A percentile compares a stretch with the other conserved stretches of the same genome.
phyloP scores from a whole-genome alignment of 2,797 vertebrate species.

The Lagodon rhomboides region DNA sequence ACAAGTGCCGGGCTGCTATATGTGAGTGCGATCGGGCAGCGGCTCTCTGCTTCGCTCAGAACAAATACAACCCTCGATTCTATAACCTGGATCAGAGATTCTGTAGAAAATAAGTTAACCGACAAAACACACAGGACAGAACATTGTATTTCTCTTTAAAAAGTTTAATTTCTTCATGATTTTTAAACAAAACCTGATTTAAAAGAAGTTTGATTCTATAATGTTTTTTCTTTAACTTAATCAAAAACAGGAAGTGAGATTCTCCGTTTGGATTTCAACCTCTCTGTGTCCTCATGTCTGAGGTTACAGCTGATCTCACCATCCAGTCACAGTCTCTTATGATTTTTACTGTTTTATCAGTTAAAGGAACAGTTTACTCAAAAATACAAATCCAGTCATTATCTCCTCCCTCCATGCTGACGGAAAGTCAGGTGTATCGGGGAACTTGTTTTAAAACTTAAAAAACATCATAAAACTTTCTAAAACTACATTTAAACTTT shows the following conservation, averaged over 20 bases:
- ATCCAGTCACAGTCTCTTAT: background rate
- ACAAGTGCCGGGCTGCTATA: constrained; percentile 74
- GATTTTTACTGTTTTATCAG: too few species aligned
- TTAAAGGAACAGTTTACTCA: too few species aligned
- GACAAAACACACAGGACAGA: background rate
- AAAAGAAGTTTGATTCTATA: background rate
- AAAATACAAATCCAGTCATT: too few species aligned
- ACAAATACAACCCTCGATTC: constrained; percentile 73
- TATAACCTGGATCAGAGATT: constrained; percentile 70
- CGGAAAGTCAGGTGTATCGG: too few species aligned
- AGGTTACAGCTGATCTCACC: background rate
- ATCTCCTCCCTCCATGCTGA: too few species aligned
- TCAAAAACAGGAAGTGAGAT: constrained; percentile 10
- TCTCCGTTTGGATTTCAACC: background rate
- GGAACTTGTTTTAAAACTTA: too few species aligned
- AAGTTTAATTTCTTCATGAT: constrained; percentile 26
- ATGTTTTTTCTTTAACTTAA: constrained; percentile 8
- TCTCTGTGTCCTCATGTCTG: background rate
- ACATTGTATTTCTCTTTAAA: accelerated
- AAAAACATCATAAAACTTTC: too few species aligned
- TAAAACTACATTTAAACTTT: too few species aligned
- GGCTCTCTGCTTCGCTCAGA: constrained; percentile 78
- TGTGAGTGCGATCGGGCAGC: constrained; percentile 83
- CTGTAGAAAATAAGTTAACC: constrained; percentile 58
- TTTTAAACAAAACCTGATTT: background rate